These are phyloP conservation scores for Paratilapia polleni DNA, from an alignment of 2,113 vertebrate species.

Conservation along the genomic window DNA sequence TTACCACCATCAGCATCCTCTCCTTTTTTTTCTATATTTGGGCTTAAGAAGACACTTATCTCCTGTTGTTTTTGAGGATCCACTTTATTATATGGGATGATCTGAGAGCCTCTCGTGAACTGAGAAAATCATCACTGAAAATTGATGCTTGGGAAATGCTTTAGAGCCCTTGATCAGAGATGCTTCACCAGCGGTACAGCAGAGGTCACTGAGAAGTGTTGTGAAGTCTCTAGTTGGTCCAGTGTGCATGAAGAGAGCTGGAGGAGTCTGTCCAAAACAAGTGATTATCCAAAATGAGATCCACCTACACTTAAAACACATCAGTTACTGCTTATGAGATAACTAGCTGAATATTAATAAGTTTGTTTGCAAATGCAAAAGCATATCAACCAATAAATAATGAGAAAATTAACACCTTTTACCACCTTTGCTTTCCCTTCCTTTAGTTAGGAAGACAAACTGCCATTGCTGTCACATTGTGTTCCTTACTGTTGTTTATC, in stretches of 20 bases:
- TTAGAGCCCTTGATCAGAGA: constrained; percentile 42
- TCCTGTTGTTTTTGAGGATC: constrained; percentile 39
- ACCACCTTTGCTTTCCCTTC: not conserved
- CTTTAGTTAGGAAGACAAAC: not conserved
- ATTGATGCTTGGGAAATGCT: constrained; percentile 48
- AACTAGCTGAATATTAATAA: not conserved
- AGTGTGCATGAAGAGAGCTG: not conserved
- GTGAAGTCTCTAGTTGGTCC: constrained; percentile 8
- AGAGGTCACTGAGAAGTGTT: constrained; percentile 14
- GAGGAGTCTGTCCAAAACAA: not conserved
- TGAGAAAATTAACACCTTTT: not conserved
- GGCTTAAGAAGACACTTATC: constrained; percentile 37
- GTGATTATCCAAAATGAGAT: not conserved
- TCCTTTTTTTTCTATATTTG: not conserved
- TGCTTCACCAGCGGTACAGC: not conserved
- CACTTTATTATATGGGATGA: constrained; percentile 62
- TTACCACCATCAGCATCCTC: not conserved
- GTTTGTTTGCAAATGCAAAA: not conserved
- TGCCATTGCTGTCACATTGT: not conserved
- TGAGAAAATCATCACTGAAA: constrained; percentile 46
- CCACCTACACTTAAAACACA: not conserved
- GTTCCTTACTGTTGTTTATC: not conserved
- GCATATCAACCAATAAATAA: not conserved
- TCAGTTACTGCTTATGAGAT: not conserved
- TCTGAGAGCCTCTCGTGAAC: constrained; percentile 53